Conservation (phyloP, 2,113 vertebrate genomes). For the Percopsis transmontana region DNA sequence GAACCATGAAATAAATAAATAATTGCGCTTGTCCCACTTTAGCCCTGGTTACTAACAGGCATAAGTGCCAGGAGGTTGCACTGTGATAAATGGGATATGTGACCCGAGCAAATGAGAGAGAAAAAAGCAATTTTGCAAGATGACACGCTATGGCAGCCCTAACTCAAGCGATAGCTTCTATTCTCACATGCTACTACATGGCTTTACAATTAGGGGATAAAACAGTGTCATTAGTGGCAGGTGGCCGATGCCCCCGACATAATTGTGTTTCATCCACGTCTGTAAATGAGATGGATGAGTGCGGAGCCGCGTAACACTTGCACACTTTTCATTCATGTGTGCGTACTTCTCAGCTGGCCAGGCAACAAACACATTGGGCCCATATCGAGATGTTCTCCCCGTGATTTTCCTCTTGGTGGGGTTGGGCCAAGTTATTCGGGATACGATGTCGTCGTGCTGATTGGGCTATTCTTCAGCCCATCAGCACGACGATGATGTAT, state of each 20-base stretch:
- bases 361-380: background rate
- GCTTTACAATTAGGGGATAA: slow-evolving; percentile 16
- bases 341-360: background rate
- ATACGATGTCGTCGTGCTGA: slow-evolving; percentile 54
- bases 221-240: slow-evolving; percentile 13
- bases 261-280: slow-evolving; percentile 23
- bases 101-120: slow-evolving; percentile 46
- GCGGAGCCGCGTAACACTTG: background rate
- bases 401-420: slow-evolving; percentile 1
- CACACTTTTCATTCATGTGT: background rate
- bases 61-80: slow-evolving; percentile 12
- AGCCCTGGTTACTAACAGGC: slow-evolving; percentile 23
- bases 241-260: slow-evolving; percentile 18
- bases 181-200: slow-evolving; percentile 1
- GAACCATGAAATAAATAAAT: slow-evolving; percentile 12
- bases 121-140: slow-evolving; percentile 51
- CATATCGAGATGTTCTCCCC: background rate
- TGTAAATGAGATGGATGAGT: background rate
- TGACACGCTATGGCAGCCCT: slow-evolving; percentile 32
- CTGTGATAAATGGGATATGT: slow-evolving; percentile 38
- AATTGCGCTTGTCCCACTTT: slow-evolving; percentile 10
- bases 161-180: slow-evolving; percentile 32
- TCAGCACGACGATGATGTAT: slow-evolving; percentile 61
- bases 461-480: slow-evolving; percentile 33
- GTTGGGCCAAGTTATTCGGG: slow-evolving; percentile 28